Base-by-base conservation (phyloP, 2,888 invertebrate genomes). In the Plebejus anna region DNA sequence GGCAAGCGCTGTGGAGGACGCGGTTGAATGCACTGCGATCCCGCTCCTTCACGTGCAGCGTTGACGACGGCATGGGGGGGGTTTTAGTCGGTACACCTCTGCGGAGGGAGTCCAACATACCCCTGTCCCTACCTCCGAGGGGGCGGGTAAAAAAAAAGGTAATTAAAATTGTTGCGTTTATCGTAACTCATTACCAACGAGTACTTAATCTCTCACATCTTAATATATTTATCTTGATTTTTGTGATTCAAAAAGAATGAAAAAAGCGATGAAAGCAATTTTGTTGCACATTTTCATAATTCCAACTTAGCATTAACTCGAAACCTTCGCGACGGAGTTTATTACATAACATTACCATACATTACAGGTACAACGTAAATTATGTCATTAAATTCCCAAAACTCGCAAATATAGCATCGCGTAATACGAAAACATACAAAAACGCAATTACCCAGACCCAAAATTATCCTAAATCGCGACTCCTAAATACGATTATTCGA, bases 341-440 rank as follows among this genome's bases (percentile, higher is more conserved):
- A 66, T 66, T 66, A 66, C 32, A 32, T 66, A 66, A 66, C 66
- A 66, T 66, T 66, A 66, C 13, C 66, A 66, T 66, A 36, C 66
- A 66, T 66, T 66, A 66, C 66, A 36, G 32, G 66, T 66, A 66
- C 32, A 36, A 66, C 16, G 36, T 36, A 66, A 66, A 66, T 66
- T 66, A 16, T 32, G 66, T 16, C 66, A 66, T 66, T 66, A 66
- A 32, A 36, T 32, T 32, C 9, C 61, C 28, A 28, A 61, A 61
- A 61, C 9, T 61, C 28, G 2, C 28, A 59, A 59, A 59, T 2
- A 28, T 28, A 9, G 32, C 9, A 32, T 32, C 13, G 11, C 28
- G 61, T 61, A 28, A 61, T 28, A 36, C 66, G 7, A 66, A 36
- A 66, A 16, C 13, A 66, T 32, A 32, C 28, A 28, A 28, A 66